Evolutionary conservation across 2,113 vertebrate genomes (phyloP).

Genomic region (Pachypanchax playfairii): DNA sequence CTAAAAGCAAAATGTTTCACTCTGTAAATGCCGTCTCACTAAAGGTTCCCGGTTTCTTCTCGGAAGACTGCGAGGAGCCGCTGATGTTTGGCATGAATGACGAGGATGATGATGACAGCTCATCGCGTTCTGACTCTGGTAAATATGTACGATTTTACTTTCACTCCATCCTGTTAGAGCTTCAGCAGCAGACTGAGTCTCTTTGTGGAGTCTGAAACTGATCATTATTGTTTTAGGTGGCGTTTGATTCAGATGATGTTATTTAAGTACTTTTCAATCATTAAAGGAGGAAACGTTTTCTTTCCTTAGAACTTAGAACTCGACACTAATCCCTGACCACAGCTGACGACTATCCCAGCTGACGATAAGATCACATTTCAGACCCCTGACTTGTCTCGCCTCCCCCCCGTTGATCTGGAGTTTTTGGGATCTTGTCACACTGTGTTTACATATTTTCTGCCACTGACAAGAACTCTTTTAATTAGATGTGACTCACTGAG

Average conservation of each 20-base stretch:
- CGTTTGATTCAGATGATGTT: slow-evolving; percentile 32
- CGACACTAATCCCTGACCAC: slow-evolving; percentile 13
- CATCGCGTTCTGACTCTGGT: slow-evolving; percentile 54
- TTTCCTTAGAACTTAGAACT: slow-evolving; percentile 52
- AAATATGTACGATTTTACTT: slow-evolving; percentile 19
- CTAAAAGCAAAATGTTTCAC: slow-evolving; percentile 7
- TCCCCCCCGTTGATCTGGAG: slow-evolving; percentile 2
- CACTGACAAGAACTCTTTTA: slow-evolving; percentile 6
- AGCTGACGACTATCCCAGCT: slow-evolving; percentile 25
- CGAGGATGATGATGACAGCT: slow-evolving; percentile 58
- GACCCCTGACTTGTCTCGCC: slow-evolving; percentile 8
- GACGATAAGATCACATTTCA: slow-evolving; percentile 56
- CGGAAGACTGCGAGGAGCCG: slow-evolving; percentile 63
- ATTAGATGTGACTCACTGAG: background rate
- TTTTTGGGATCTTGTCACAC: slow-evolving; percentile 26
- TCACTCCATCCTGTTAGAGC: slow-evolving; percentile 31
- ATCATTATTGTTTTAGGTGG: slow-evolving; percentile 55
- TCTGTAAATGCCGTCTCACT: slow-evolving; percentile 16
- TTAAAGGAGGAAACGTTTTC: slow-evolving; percentile 56
- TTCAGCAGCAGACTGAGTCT: slow-evolving; percentile 24
- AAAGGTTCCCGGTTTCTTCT: slow-evolving; percentile 46
- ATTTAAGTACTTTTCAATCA: slow-evolving; percentile 41
- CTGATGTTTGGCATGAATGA: slow-evolving; percentile 72
- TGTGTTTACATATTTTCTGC: slow-evolving; percentile 24
- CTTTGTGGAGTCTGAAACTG: slow-evolving; percentile 15